A percentile compares a stretch with the other conserved stretches of the same genome.
Evolutionary conservation across 1,140 invertebrate species (phyloP).

Genomic region (Ooceraea biroi): DNA sequence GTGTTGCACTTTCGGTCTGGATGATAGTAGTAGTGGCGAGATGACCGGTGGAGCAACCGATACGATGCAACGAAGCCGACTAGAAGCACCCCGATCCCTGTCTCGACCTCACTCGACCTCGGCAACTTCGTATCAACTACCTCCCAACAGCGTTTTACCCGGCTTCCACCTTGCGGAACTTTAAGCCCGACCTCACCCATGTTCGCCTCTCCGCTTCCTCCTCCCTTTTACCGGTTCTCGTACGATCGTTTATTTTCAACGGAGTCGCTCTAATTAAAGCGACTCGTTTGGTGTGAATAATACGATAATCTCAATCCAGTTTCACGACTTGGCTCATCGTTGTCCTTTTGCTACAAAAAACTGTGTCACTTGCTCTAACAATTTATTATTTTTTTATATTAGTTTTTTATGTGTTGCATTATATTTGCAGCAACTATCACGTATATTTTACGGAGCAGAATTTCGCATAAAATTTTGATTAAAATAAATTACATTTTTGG

Average conservation of each 20-base stretch:
- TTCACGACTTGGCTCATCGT: not conserved
- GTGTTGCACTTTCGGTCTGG: slow-evolving; percentile 52
- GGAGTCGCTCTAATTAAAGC: slow-evolving; percentile 29
- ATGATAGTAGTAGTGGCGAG: slow-evolving; percentile 3
- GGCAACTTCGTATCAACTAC: slow-evolving; percentile 43
- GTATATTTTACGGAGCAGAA: no score
- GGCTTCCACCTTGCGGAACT: slow-evolving; percentile 28
- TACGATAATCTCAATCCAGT: not conserved
- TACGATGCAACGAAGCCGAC: slow-evolving; percentile 23
- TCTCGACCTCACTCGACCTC: slow-evolving; percentile 30
- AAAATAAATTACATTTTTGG: no score
- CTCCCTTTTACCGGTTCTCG: not conserved
- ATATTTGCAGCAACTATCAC: no score
- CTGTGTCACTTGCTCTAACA: no score
- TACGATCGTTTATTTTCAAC: slow-evolving; percentile 28
- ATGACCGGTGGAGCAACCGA: not conserved
- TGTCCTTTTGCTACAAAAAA: not conserved
- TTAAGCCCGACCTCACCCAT: slow-evolving; percentile 6
- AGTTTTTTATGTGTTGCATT: no score
- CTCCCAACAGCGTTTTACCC: slow-evolving; percentile 38
- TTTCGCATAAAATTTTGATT: no score
- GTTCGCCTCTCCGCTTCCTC: no score
- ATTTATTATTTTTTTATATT: no score
- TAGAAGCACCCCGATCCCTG: not conserved
- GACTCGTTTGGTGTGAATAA: slow-evolving; percentile 2